phyloP scores from a whole-genome alignment of 2,888 invertebrate species.

The Acleris sparsana region DNA sequence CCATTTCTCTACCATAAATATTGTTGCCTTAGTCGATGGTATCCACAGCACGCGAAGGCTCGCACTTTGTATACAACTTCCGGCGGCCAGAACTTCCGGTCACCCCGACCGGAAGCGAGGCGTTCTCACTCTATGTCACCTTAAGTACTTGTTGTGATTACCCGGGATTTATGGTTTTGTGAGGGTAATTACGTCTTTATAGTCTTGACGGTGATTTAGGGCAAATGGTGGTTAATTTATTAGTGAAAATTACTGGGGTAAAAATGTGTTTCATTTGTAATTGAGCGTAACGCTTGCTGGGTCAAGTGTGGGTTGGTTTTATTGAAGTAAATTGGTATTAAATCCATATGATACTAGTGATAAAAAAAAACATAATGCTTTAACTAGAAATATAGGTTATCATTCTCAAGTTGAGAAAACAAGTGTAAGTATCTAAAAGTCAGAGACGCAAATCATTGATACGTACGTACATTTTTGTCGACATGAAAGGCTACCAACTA shows the following conservation, averaged over 20 bases:
- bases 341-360: no score
- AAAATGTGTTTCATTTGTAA: slow-evolving; percentile 14
- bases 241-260: slow-evolving; percentile 28
- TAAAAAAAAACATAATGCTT: no score
- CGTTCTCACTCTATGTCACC: slow-evolving; percentile 37
- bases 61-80: slow-evolving; percentile 37
- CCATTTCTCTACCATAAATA: slow-evolving; percentile 28
- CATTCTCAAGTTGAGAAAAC: no score
- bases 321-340: no score
- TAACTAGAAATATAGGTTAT: no score
- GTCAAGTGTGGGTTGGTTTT: background rate
- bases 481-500: no score
- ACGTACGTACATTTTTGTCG: no score
- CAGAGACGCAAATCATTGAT: no score
- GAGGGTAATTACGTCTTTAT: slow-evolving; percentile 36
- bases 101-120: slow-evolving; percentile 34
- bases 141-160: slow-evolving; percentile 37
- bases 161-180: slow-evolving; percentile 23
- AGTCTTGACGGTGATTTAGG: slow-evolving; percentile 29
- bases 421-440: no score
- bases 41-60: slow-evolving; percentile 34
- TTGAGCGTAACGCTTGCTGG: background rate
- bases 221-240: slow-evolving; percentile 26
- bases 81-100: slow-evolving; percentile 31
- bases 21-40: slow-evolving; percentile 16